Evolutionary conservation across 2,888 invertebrate genomes (phyloP).

Genomic region (Augiades crinisus): DNA sequence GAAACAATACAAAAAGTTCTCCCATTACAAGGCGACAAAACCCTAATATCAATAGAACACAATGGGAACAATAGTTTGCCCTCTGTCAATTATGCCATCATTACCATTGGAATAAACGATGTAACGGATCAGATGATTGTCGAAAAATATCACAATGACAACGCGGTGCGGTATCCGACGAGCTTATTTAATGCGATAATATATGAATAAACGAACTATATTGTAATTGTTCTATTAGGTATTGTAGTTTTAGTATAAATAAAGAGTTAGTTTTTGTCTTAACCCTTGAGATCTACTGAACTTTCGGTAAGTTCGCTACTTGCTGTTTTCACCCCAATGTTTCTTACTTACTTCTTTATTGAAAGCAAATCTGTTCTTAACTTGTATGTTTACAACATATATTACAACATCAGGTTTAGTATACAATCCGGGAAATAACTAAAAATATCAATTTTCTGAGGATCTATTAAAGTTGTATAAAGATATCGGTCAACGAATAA

Average conservation of each 20-base stretch:
- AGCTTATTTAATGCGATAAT: conserved; percentile 27
- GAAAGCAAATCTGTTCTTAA: too few relatives aligned
- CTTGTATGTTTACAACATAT: too few relatives aligned
- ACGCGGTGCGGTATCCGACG: conserved; percentile 45
- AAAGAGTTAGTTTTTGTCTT: too few relatives aligned
- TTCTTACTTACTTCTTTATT: too few relatives aligned
- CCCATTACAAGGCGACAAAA: conserved; percentile 79
- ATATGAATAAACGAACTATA: conserved; percentile 10
- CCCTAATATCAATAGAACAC: conserved; percentile 75
- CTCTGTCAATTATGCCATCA: conserved; percentile 80
- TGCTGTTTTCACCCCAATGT: too few relatives aligned
- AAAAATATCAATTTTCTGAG: too few relatives aligned
- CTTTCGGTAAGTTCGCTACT: too few relatives aligned
- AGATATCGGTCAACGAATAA: neutral
- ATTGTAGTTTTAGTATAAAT: too few relatives aligned
- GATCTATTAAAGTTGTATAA: neutral
- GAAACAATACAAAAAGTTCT: conserved; percentile 66
- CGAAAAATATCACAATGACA: conserved; percentile 69
- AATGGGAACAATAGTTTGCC: conserved; percentile 77
- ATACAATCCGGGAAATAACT: too few relatives aligned
- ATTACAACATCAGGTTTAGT: too few relatives aligned
- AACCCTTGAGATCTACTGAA: too few relatives aligned
- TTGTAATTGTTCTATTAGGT: too few relatives aligned
- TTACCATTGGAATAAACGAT: conserved; percentile 78
- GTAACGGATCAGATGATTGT: conserved; percentile 73